phyloP scores from a whole-genome alignment of 1,140 invertebrate species.

The Eulimnadia texana region DNA sequence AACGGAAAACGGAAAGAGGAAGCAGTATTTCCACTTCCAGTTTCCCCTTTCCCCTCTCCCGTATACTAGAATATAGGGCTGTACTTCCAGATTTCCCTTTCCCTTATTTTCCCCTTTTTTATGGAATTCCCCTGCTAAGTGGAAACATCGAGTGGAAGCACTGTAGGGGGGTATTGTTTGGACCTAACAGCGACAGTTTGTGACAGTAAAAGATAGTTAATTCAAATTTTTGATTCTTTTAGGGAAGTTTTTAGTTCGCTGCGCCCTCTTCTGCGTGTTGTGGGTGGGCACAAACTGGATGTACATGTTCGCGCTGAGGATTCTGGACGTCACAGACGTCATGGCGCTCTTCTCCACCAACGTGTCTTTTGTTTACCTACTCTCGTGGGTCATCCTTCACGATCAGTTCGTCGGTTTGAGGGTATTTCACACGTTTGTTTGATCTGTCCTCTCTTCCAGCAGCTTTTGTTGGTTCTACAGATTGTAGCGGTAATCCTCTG shows the following conservation, averaged over 20 bases:
- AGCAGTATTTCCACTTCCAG: no score
- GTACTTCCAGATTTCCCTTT: no score
- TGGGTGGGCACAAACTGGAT: slow-evolving; percentile 89
- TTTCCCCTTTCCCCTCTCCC: no score
- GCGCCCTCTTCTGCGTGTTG: slow-evolving; percentile 69
- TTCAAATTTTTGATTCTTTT: slow-evolving; percentile 13
- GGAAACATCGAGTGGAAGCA: no score
- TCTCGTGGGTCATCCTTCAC: slow-evolving; percentile 91
- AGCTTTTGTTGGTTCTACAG: slow-evolving; percentile 34
- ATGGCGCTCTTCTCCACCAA: slow-evolving; percentile 85
- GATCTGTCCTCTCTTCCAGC: neutral
- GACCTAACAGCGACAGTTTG: no score
- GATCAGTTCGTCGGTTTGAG: slow-evolving; percentile 89
- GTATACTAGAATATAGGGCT: no score
- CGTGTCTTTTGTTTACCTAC: slow-evolving; percentile 78
- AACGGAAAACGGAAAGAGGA: no score
- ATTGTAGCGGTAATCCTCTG: slow-evolving; percentile 89
- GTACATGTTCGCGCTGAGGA: slow-evolving; percentile 64
- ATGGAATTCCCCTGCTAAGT: no score
- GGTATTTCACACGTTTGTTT: slow-evolving; percentile 50
- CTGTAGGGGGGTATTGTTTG: no score
- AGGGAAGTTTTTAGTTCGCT: slow-evolving; percentile 70
- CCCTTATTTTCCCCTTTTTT: no score
- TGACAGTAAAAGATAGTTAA: neutral
- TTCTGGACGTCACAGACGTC: slow-evolving; percentile 75